phyloP scores from a whole-genome alignment of 2,113 vertebrate species.

The Aramus guarauna region DNA sequence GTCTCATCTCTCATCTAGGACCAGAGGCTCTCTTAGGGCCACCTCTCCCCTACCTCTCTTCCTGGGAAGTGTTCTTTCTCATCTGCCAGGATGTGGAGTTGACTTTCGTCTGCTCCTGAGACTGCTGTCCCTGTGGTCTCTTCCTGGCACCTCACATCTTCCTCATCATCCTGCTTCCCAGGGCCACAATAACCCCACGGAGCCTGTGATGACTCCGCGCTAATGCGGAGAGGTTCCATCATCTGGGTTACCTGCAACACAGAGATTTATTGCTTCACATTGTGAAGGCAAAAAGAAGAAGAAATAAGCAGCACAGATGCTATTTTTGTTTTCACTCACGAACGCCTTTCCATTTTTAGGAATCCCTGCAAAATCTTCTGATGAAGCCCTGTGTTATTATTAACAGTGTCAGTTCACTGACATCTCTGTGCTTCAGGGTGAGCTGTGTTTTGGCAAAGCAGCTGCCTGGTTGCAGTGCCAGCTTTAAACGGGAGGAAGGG shows the following conservation, averaged over 20 bases:
- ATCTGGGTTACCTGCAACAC: slow-evolving; percentile 75
- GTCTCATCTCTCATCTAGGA: not conserved
- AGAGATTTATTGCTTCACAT: slow-evolving; percentile 11
- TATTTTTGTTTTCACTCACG: slow-evolving; percentile 34
- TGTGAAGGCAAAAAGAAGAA: not conserved
- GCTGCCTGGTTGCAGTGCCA: not conserved
- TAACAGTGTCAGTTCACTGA: not conserved
- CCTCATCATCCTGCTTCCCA: slow-evolving; percentile 10
- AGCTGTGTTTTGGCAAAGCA: slow-evolving; percentile 14
- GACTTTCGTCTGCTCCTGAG: not conserved
- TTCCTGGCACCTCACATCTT: slow-evolving; percentile 11
- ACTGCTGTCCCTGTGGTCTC: not conserved
- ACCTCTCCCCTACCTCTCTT: slow-evolving; percentile 11
- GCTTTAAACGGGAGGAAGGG: not conserved
- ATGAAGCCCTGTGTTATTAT: slow-evolving; percentile 20
- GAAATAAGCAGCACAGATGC: slow-evolving; percentile 18
- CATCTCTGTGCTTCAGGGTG: slow-evolving; percentile 21
- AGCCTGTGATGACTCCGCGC: slow-evolving; percentile 41
- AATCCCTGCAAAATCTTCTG: slow-evolving; percentile 12
- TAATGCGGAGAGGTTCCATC: slow-evolving; percentile 71
- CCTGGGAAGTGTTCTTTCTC: not conserved
- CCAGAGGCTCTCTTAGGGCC: not conserved
- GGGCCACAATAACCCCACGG: not conserved
- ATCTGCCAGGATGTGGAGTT: not conserved
- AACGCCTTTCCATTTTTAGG: slow-evolving; percentile 42